Percentiles rank a stretch among this genome's conserved stretches.
These are phyloP conservation scores for Hyperoplus lanceolatus DNA, from an alignment of 2,797 vertebrate genomes.

Conservation along the genomic window DNA sequence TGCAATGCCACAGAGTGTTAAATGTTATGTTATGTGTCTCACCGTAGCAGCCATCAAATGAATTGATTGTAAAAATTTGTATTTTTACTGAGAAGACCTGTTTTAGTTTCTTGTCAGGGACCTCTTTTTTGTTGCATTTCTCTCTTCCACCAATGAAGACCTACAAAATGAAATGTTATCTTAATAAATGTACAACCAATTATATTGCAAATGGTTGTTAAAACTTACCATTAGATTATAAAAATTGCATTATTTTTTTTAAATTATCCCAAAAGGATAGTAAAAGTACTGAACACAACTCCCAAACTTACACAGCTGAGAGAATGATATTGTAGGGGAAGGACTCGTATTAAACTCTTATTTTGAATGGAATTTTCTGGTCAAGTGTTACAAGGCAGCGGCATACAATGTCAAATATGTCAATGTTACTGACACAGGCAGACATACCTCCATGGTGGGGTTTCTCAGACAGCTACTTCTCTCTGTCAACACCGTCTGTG, in stretches of 20 bases:
- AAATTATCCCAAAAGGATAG: not conserved
- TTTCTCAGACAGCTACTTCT: slow-evolving; percentile 24
- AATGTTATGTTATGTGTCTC: not conserved
- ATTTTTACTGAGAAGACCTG: not conserved
- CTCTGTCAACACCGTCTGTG: slow-evolving; percentile 51
- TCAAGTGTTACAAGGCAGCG: no score
- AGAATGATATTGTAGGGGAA: not conserved
- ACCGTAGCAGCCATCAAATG: not conserved
- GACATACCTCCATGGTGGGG: not conserved
- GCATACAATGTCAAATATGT: no score
- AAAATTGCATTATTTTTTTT: not conserved
- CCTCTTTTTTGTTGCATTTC: no score
- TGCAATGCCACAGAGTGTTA: not conserved
- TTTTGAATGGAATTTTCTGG: not conserved
- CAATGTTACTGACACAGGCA: not conserved
- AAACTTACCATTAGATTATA: not conserved
- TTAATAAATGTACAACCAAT: not conserved
- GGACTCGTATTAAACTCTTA: not conserved
- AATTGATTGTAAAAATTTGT: not conserved
- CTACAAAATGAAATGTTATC: no score
- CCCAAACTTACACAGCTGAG: not conserved
- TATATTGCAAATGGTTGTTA: not conserved
- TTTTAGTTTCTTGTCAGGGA: no score
- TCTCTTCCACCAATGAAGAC: no score
- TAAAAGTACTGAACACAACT: not conserved